Base-by-base conservation (phyloP, 2,113 vertebrate genomes). In the Callocephalon fimbriatum region DNA sequence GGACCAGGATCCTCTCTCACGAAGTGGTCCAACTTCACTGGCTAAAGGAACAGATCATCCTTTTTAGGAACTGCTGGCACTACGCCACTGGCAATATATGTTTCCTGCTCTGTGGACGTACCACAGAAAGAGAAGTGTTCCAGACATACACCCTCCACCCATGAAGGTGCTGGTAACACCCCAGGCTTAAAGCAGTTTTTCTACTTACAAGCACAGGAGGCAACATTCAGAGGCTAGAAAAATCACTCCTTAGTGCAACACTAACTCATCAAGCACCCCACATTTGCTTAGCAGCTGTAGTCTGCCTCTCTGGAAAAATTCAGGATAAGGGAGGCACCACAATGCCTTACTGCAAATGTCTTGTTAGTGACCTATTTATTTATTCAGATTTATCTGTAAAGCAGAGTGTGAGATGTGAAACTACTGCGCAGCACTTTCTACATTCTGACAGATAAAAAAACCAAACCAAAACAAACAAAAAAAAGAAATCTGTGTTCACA, bases 101-200 rank as follows among this genome's bases (percentile, higher is more conserved):
- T 54, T 76, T 73, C 37, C 53, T 50, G 31, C 15, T 72, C 37
- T 50, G 9, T 22, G n/a, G 10, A 79, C 2, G 6, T 3, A 76
- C 12, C 7, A 68, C 11, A 51, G 45, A 9, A 81, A 65, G 1
- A 32, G 5, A 12, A 48, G 22, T 22, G 13, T 4, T 76, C 19
- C 2, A 6, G 42, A 74, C 27, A 38, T 75, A 51, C 0, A 1
- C 2, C 3, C 18, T 45, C 37, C 14, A 48, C 27, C 32, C 44
- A 12, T 1, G 7, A 48, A 42, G 19, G 37, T 16, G 90, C n/a
- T 15, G 14, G 6, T 31, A 86, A 58, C 20, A 53, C 3, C 27
- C 56, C 18, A 25, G 20, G 26, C 32, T 74, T 81, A n/a, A 50
- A 83, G 31, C 23, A 44, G 10, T 73, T 62, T 58, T 86, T 40